Conservation (phyloP, 2,797 vertebrate genomes). For the Nyctibius grandis region DNA sequence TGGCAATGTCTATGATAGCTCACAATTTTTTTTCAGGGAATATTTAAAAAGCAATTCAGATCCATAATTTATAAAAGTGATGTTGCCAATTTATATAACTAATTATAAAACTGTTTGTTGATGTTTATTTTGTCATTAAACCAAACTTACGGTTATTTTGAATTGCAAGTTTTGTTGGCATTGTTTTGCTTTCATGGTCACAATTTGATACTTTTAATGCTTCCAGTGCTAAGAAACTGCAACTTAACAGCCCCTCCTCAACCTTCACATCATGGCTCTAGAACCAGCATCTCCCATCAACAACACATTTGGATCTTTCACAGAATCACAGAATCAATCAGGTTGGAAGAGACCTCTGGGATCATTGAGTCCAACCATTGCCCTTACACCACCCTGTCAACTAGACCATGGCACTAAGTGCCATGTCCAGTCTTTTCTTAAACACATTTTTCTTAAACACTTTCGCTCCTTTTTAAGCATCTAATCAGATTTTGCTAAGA, state of each 20-base stretch:
- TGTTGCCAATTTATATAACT: neutral
- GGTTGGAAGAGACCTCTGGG: too few relatives aligned
- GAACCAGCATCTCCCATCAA: neutral
- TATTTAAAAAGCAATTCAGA: neutral
- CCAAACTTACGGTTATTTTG: neutral
- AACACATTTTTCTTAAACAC: too few relatives aligned
- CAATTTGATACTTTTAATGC: neutral
- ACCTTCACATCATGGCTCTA: neutral
- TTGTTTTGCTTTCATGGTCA: slow-evolving; percentile 33
- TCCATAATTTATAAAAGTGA: neutral
- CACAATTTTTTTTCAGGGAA: neutral
- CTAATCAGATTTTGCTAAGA: neutral
- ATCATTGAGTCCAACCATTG: too few relatives aligned
- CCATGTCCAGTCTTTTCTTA: too few relatives aligned
- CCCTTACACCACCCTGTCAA: too few relatives aligned
- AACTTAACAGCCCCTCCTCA: neutral
- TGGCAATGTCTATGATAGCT: neutral
- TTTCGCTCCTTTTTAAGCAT: neutral
- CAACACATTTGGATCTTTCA: neutral
- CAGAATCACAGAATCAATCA: too few relatives aligned
- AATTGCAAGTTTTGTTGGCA: slow-evolving; percentile 3
- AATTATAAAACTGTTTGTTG: neutral
- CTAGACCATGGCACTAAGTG: too few relatives aligned
- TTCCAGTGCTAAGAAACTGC: neutral
- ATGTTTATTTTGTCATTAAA: neutral